These are phyloP conservation scores for Agriopis aurantiaria DNA, from an alignment of 2,888 invertebrate species.

Conservation along the genomic window DNA sequence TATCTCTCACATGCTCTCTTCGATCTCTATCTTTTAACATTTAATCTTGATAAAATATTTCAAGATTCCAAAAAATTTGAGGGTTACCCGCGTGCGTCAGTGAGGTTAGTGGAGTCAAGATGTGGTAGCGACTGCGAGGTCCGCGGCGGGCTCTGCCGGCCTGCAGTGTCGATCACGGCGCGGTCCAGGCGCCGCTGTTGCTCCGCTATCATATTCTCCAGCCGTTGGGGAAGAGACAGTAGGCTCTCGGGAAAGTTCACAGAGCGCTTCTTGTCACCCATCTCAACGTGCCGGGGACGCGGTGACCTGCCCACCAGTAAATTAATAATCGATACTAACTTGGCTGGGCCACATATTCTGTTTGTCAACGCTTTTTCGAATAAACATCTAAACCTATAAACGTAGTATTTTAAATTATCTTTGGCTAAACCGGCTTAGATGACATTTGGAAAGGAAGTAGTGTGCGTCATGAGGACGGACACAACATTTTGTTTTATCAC, in stretches of 20 bases:
- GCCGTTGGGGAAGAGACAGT: slow-evolving; percentile 69
- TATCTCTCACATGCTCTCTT: too few species aligned
- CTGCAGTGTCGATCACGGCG: slow-evolving; percentile 67
- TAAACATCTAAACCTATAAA: too few species aligned
- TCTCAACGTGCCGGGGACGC: slow-evolving; percentile 50
- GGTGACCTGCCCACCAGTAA: slow-evolving; percentile 56
- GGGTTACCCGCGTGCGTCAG: slow-evolving; percentile 46
- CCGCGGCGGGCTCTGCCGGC: slow-evolving; percentile 60
- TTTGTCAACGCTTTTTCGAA: too few species aligned
- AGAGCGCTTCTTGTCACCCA: slow-evolving; percentile 66
- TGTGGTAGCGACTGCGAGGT: slow-evolving; percentile 71
- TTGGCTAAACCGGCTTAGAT: too few species aligned
- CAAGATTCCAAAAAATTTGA: not conserved
- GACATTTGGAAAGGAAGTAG: too few species aligned
- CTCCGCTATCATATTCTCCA: slow-evolving; percentile 67
- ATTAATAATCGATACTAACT: not conserved
- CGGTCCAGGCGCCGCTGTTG: slow-evolving; percentile 68
- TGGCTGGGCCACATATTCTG: not conserved
- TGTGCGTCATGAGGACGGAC: too few species aligned
- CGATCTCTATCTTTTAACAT: too few species aligned
- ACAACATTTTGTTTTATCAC: too few species aligned
- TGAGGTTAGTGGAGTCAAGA: slow-evolving; percentile 55
- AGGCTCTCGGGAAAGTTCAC: slow-evolving; percentile 73
- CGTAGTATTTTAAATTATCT: too few species aligned
- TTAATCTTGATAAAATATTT: not conserved